Conservation (phyloP, 1,140 invertebrate genomes). For the Drosophila prosaltans region DNA sequence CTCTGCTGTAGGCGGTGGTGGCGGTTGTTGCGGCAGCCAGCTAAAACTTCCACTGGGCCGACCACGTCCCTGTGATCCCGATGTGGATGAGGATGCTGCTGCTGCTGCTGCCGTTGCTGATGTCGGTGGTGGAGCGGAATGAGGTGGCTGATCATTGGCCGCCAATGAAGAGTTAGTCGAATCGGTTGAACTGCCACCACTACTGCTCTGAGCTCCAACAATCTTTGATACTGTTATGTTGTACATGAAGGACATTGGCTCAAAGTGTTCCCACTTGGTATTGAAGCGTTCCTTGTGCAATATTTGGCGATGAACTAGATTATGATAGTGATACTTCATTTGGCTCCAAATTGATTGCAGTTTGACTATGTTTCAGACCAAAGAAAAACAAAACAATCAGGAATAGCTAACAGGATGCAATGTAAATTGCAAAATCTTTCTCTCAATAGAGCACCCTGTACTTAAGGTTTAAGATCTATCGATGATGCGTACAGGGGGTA, state of each 20-base stretch:
- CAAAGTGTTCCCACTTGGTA: constrained; percentile 80
- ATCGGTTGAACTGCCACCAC: constrained; percentile 20
- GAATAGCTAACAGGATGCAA: background rate
- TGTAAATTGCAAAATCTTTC: too few species aligned
- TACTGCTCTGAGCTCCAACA: constrained; percentile 59
- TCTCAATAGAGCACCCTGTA: too few species aligned
- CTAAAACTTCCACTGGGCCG: constrained; percentile 78
- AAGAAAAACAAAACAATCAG: background rate
- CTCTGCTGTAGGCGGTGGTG: constrained; percentile 18
- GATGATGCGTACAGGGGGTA: too few species aligned
- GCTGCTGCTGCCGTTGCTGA: constrained; percentile 33
- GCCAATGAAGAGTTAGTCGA: background rate
- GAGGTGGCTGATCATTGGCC: background rate
- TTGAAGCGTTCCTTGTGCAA: constrained; percentile 81
- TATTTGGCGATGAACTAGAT: constrained; percentile 77
- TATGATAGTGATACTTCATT: constrained; percentile 81
- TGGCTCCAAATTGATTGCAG: constrained; percentile 80
- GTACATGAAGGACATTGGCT: constrained; percentile 82
- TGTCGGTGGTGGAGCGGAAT: constrained; percentile 31
- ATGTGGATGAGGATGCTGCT: constrained; percentile 27
- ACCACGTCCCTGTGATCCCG: constrained; percentile 68
- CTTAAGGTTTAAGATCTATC: too few species aligned
- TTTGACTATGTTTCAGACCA: constrained; percentile 54
- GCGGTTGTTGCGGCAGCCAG: constrained; percentile 53
- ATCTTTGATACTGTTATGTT: constrained; percentile 81